phyloP scores from a whole-genome alignment of 1,140 invertebrate genomes.

The Matsumurasca onukii region DNA sequence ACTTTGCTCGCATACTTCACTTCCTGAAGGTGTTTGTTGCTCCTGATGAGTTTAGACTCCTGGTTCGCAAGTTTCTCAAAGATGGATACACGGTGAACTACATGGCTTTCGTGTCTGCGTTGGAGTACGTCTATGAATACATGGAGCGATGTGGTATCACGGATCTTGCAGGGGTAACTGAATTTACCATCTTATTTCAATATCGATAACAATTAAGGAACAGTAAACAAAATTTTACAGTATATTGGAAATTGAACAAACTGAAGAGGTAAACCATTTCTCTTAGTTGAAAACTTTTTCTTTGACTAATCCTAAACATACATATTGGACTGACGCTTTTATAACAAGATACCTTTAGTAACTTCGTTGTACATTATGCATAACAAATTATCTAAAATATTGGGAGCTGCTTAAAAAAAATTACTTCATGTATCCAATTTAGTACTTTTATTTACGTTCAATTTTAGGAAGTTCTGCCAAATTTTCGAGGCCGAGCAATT shows the following conservation, averaged over 20 bases:
- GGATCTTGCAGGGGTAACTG: conserved; percentile 54
- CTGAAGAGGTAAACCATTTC: too few relatives aligned
- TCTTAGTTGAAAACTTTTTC: too few relatives aligned
- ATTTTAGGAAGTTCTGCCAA: conserved; percentile 36
- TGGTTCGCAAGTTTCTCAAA: conserved; percentile 66
- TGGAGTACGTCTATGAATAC: conserved; percentile 50
- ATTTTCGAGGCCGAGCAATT: conserved; percentile 62
- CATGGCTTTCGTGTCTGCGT: conserved; percentile 63
- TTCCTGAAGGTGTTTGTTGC: conserved; percentile 63
- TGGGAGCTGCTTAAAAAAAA: too few relatives aligned
- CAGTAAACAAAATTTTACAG: neutral
- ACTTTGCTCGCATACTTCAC: conserved; percentile 67
- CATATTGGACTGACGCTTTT: neutral
- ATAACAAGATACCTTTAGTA: neutral
- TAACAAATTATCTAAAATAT: neutral
- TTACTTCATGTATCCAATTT: neutral
- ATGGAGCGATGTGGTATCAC: conserved; percentile 51
- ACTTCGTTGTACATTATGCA: neutral
- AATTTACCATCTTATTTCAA: too few relatives aligned
- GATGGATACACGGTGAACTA: conserved; percentile 71
- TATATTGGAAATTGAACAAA: too few relatives aligned
- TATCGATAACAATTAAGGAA: neutral
- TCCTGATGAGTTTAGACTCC: conserved; percentile 63
- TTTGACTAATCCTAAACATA: neutral
- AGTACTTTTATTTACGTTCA: neutral